Base-by-base conservation (phyloP, 2,888 invertebrate genomes). In the Chaetogeoica ovagalla region DNA sequence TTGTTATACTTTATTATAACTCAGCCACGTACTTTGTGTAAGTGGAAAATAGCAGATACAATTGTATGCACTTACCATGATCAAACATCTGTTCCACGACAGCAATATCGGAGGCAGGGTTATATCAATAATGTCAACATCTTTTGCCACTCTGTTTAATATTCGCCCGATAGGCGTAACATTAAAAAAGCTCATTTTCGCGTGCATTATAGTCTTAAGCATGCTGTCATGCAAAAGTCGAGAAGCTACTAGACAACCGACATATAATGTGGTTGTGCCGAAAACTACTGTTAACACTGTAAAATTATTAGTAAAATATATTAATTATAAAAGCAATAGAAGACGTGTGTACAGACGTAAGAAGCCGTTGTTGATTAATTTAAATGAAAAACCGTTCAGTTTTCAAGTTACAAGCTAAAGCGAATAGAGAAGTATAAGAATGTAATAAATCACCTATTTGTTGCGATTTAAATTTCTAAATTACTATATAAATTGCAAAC, bases 111-210 rank as follows among this genome's bases (percentile, higher is more conserved):
- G 60, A 74, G 69, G 81, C 19, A 74, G 63, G 69, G 76, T 81
- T 57, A 57, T 75, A 77, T 83, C 83, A 57, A 83, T 72, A 65
- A 75, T 52, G 70, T 81, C 71, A 37, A 83, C 74, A 82, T 83
- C 82, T 43, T 75, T 82, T 30, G 65, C 57, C 11, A 83, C 82
- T 76, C 82, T 72, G 81, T 81, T 82, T 65, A 83, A 70, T 65
- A 82, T 69, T 68, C 82, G 75, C 21, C 83, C 83, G 39, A 75
- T 57, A n/a, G 83, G 82, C 43, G 82, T 83, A 37, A 77, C 75
- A 75, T 82, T 75, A 73, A 83, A 83, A 76, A 81, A 69, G 65
- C 68, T 57, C 62, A 76, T 69, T 63, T 82, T 76, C 70, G 81
- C 82, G 72, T 72, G 82, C 70, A 82, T 76, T 43, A 82, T 43